Conservation (phyloP, 2,797 vertebrate genomes). For the Arnoldichthys spilopterus region DNA sequence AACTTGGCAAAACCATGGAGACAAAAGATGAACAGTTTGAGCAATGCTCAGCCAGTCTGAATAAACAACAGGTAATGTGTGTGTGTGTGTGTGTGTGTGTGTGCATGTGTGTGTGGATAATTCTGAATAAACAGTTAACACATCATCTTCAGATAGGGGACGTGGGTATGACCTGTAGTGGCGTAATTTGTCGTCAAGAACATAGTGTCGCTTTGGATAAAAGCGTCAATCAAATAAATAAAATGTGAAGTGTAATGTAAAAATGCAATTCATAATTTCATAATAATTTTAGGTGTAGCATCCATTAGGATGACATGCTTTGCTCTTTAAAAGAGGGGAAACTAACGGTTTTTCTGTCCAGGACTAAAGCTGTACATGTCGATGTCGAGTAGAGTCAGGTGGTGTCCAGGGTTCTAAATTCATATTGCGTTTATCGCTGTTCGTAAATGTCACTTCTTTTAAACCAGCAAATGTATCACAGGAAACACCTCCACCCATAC, state of each 20-base stretch:
- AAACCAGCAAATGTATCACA: not conserved
- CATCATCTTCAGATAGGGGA: not conserved
- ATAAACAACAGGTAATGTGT: slow-evolving; percentile 88
- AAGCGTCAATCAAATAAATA: too few species aligned
- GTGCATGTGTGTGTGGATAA: too few species aligned
- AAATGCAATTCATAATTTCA: too few species aligned
- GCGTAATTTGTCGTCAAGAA: too few species aligned
- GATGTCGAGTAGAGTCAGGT: not conserved
- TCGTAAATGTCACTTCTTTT: slow-evolving; percentile 14
- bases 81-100: not conserved
- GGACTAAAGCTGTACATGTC: not conserved
- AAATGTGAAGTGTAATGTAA: too few species aligned
- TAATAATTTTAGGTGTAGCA: too few species aligned
- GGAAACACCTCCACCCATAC: slow-evolving; percentile 32
- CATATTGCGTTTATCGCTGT: not conserved
- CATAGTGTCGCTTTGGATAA: too few species aligned
- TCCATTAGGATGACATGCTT: too few species aligned
- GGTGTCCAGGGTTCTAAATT: not conserved
- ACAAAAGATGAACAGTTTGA: slow-evolving; percentile 96
- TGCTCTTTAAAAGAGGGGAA: not conserved
- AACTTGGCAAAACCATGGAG: slow-evolving; percentile 92
- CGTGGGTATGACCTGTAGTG: too few species aligned
- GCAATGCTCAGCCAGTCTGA: slow-evolving; percentile 84
- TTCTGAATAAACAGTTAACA: too few species aligned
- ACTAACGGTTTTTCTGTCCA: not conserved